Conservation (phyloP, 2,888 invertebrate genomes). For the Dromius quadrimaculatus region DNA sequence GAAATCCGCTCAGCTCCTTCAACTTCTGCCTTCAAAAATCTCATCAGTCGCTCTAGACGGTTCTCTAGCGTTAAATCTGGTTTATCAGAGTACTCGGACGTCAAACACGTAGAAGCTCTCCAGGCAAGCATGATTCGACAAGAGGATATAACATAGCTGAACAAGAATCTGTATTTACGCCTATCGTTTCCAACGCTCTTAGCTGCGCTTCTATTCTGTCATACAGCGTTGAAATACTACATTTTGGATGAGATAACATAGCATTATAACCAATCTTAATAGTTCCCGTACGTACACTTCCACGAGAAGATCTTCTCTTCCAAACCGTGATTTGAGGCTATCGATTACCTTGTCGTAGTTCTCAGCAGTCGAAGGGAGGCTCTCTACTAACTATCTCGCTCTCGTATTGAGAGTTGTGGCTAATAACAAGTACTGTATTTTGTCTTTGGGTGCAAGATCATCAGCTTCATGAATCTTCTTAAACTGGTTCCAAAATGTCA, state of each 20-base stretch:
- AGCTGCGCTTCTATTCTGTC: conserved; percentile 34
- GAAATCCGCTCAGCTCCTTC: not conserved
- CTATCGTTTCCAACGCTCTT: conserved; percentile 4
- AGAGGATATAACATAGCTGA: conserved; percentile 30
- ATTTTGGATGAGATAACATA: not conserved
- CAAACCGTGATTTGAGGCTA: conserved; percentile 26
- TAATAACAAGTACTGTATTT: conserved; percentile 11
- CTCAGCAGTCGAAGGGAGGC: conserved; percentile 1
- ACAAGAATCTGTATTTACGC: conserved; percentile 5
- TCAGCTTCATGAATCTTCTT: conserved; percentile 17
- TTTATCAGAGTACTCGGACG: not conserved
- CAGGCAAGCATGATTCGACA: conserved; percentile 11
- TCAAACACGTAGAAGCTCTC: not conserved
- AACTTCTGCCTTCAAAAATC: conserved; percentile 3
- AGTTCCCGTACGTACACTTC: conserved; percentile 8
- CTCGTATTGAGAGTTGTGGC: not conserved
- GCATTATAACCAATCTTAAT: conserved; percentile 12
- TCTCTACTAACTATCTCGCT: conserved; percentile 6
- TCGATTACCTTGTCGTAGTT: conserved; percentile 20
- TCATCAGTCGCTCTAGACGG: not conserved
- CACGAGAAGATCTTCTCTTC: conserved; percentile 20
- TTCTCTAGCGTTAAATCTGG: not conserved
- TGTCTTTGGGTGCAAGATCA: conserved; percentile 1
- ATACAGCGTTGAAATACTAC: not conserved
- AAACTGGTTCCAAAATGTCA: conserved; percentile 29